Conservation (phyloP, 2,113 vertebrate genomes). For the Dissostichus mawsoni region DNA sequence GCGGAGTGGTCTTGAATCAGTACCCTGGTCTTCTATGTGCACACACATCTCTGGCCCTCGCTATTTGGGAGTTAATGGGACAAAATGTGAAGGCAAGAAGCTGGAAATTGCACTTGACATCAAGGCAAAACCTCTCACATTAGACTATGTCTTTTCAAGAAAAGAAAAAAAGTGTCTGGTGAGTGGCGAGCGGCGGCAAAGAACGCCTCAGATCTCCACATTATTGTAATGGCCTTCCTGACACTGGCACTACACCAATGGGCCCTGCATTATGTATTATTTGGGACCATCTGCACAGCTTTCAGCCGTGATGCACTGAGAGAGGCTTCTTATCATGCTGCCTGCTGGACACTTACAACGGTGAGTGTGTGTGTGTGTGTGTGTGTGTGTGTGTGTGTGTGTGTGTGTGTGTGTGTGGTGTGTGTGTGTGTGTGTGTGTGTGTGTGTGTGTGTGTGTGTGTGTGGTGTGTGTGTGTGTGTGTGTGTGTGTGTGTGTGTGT, state of each 20-base stretch:
- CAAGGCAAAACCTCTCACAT: constrained; percentile 48
- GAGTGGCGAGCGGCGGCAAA: constrained; percentile 24
- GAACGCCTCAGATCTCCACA: constrained; percentile 54
- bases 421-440: too few species aligned
- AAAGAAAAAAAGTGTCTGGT: not conserved
- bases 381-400: constrained; percentile 17
- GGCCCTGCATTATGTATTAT: constrained; percentile 72
- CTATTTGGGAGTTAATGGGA: constrained; percentile 28
- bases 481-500: too few species aligned
- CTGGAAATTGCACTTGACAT: constrained; percentile 65
- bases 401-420: not conserved
- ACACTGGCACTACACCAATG: constrained; percentile 49
- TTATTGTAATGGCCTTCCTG: constrained; percentile 69
- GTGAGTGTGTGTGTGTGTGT: constrained; percentile 5
- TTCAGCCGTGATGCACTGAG: constrained; percentile 61
- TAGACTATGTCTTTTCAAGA: constrained; percentile 29
- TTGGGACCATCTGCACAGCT: constrained; percentile 63
- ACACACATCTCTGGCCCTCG: constrained; percentile 6
- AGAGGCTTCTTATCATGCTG: constrained; percentile 38
- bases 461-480: too few species aligned
- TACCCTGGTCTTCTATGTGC: too few species aligned
- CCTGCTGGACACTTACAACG: constrained; percentile 43
- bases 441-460: too few species aligned
- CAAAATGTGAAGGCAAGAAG: constrained; percentile 31
- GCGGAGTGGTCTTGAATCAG: too few species aligned